These are phyloP conservation scores for Mesocentrotus franciscanus DNA, from an alignment of 53 echinoderm and acorn worm genomes.

Conservation along the genomic window DNA sequence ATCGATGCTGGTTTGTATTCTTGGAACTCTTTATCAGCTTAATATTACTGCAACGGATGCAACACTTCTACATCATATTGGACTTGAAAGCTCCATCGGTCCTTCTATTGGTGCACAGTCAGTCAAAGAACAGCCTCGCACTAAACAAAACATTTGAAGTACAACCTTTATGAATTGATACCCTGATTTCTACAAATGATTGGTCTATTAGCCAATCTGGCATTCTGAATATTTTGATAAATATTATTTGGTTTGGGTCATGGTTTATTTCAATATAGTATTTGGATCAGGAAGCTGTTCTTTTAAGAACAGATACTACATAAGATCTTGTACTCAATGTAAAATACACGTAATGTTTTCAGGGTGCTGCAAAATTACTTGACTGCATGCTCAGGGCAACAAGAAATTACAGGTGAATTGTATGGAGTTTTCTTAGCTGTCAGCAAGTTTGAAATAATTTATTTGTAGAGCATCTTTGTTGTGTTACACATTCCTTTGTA, in stretches of 20 bases:
- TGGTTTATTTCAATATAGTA: not conserved
- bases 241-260: not conserved
- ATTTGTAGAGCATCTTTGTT: not conserved
- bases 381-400: not conserved
- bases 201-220: not conserved
- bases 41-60: not conserved
- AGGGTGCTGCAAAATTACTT: not conserved
- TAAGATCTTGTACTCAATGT: not conserved
- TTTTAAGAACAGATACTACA: not conserved
- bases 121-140: not conserved
- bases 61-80: not conserved
- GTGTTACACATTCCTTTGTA: not conserved
- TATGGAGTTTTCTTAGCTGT: not conserved
- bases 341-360: not conserved
- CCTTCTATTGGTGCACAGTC: not conserved
- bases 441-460: not conserved
- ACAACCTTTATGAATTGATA: not conserved
- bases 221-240: not conserved
- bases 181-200: not conserved
- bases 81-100: not conserved
- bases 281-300: not conserved
- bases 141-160: not conserved
- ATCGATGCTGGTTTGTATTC: constrained; percentile 20
- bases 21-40: not conserved
- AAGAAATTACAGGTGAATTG: not conserved